Percentiles rank a stretch among this genome's conserved stretches.
phyloP scores from a whole-genome alignment of 2,113 vertebrate genomes.

The Macroglossus sobrinus region DNA sequence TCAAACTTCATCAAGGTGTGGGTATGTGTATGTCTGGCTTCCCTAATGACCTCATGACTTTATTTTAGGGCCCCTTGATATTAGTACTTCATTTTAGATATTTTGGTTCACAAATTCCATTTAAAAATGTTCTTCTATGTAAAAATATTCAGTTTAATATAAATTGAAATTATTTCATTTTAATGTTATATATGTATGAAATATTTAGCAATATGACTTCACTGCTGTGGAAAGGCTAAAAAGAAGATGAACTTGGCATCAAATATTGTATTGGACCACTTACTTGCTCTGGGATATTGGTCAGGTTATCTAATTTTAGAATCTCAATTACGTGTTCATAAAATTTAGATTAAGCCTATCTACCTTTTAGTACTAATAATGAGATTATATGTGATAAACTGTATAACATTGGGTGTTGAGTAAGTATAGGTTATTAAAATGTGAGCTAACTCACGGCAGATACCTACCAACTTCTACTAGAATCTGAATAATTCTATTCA shows the following conservation, averaged over 20 bases:
- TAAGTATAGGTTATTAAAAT: not conserved
- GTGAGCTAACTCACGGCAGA: not conserved
- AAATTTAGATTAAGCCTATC: not conserved
- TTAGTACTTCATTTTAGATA: too few species aligned
- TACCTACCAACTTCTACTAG: not conserved
- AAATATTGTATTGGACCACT: not conserved
- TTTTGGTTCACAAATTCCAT: not conserved
- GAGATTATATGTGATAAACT: not conserved
- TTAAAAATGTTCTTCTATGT: not conserved
- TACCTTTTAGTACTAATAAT: not conserved
- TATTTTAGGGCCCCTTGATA: too few species aligned
- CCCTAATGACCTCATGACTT: too few species aligned
- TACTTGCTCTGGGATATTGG: not conserved
- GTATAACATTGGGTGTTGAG: not conserved
- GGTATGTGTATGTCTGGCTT: too few species aligned
- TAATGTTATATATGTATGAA: not conserved
- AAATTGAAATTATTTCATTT: not conserved
- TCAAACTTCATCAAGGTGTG: too few species aligned
- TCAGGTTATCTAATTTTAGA: not conserved
- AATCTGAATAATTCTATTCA: not conserved
- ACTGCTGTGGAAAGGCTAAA: not conserved
- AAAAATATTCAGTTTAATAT: not conserved
- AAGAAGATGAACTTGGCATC: not conserved
- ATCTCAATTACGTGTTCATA: not conserved
- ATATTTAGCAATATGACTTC: not conserved